phyloP scores from a whole-genome alignment of 2,888 invertebrate genomes.

The Cosmia trapezina region DNA sequence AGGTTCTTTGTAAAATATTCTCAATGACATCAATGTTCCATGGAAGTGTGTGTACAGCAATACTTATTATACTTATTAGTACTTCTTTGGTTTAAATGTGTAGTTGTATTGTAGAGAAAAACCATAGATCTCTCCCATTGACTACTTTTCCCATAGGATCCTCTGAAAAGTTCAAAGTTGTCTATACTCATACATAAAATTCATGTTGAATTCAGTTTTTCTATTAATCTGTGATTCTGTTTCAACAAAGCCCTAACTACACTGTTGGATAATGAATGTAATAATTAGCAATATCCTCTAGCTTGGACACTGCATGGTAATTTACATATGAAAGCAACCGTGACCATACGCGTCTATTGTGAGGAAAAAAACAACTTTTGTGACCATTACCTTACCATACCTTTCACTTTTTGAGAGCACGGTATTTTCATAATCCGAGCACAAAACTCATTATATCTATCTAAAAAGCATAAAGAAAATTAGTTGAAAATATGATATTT shows the following conservation, averaged over 20 bases:
- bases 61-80: neutral
- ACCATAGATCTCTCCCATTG: neutral
- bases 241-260: neutral
- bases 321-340: slow-evolving; percentile 56
- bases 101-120: too few species aligned
- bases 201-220: neutral
- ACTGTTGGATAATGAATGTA: neutral
- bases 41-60: neutral
- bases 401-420: slow-evolving; percentile 69
- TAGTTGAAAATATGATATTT: neutral
- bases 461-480: neutral
- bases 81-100: neutral
- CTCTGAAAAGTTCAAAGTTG: slow-evolving; percentile 2
- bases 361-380: slow-evolving; percentile 22
- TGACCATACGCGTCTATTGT: slow-evolving; percentile 30
- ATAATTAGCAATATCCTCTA: slow-evolving; percentile 10
- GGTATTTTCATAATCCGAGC: slow-evolving; percentile 15
- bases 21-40: slow-evolving; percentile 5
- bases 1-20: neutral
- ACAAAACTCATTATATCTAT: neutral
- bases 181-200: neutral
- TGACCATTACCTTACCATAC: slow-evolving; percentile 11
- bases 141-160: neutral
- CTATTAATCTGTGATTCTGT: too few species aligned
- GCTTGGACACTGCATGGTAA: slow-evolving; percentile 13